Conservation (phyloP, 2,888 invertebrate species). For the Catonia carolina region DNA sequence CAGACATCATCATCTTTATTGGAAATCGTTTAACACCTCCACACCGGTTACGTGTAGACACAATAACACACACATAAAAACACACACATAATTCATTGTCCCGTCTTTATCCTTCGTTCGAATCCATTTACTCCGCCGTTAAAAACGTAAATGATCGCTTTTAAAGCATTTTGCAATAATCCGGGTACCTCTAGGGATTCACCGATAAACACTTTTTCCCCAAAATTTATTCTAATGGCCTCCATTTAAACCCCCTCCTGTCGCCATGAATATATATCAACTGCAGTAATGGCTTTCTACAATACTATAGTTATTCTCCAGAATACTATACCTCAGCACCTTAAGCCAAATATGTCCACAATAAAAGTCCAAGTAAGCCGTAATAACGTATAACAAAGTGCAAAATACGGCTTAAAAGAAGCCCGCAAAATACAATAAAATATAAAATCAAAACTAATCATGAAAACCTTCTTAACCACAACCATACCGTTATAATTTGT, state of each 20-base stretch:
- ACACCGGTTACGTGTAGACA: neutral
- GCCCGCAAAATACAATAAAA: too few relatives aligned
- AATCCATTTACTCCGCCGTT: conserved; percentile 14
- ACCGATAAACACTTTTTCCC: conserved; percentile 13
- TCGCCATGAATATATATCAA: conserved; percentile 13
- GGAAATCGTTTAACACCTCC: conserved; percentile 13
- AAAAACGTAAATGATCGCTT: conserved; percentile 14
- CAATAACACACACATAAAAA: too few relatives aligned
- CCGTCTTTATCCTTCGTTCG: conserved; percentile 13
- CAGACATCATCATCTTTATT: neutral
- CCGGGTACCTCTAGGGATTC: conserved; percentile 7
- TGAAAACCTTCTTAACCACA: too few relatives aligned
- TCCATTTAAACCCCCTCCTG: conserved; percentile 13
- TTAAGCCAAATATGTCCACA: too few relatives aligned
- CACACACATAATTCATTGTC: conserved; percentile 9
- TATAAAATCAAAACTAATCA: too few relatives aligned
- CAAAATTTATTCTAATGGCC: conserved; percentile 14
- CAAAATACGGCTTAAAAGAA: too few relatives aligned
- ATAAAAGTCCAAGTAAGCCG: too few relatives aligned
- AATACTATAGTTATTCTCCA: too few relatives aligned
- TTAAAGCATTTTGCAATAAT: conserved; percentile 15
- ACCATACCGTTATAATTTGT: too few relatives aligned
- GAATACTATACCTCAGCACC: too few relatives aligned
- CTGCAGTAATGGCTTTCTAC: conserved; percentile 13
- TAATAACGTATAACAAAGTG: too few relatives aligned